phyloP scores from a whole-genome alignment of 2,797 vertebrate genomes.

The Oreochromis grahami region DNA sequence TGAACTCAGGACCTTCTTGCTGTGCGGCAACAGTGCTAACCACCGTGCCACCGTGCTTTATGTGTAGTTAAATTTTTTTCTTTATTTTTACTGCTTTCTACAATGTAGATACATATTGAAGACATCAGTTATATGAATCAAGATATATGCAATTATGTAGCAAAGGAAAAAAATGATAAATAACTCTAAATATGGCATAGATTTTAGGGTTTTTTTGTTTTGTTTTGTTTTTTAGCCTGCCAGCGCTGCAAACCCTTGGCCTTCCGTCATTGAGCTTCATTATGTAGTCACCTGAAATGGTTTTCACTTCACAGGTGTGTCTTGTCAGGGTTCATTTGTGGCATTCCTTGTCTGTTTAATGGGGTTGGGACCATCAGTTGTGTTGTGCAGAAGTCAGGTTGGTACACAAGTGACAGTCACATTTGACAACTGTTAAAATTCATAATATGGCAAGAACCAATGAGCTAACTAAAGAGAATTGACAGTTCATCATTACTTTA shows the following conservation, averaged over 20 bases:
- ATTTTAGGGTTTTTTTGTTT: too few relatives aligned
- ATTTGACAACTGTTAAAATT: not conserved
- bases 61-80: too few relatives aligned
- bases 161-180: not conserved
- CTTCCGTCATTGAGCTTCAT: not conserved
- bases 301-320: not conserved
- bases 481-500: not conserved
- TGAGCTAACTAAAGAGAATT: not conserved
- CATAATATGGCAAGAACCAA: not conserved
- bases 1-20: too few relatives aligned
- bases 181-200: not conserved
- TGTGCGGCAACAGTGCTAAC: too few relatives aligned
- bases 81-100: not conserved
- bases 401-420: not conserved
- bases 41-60: too few relatives aligned
- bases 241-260: not conserved
- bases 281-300: not conserved
- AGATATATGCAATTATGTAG: not conserved
- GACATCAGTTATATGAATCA: not conserved
- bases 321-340: not conserved
- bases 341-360: not conserved
- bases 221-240: accelerated
- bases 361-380: accelerated
- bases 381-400: not conserved
- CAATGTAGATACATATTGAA: not conserved